phyloP scores from a whole-genome alignment of 1,140 invertebrate species.

The Drosophila carrolli region DNA sequence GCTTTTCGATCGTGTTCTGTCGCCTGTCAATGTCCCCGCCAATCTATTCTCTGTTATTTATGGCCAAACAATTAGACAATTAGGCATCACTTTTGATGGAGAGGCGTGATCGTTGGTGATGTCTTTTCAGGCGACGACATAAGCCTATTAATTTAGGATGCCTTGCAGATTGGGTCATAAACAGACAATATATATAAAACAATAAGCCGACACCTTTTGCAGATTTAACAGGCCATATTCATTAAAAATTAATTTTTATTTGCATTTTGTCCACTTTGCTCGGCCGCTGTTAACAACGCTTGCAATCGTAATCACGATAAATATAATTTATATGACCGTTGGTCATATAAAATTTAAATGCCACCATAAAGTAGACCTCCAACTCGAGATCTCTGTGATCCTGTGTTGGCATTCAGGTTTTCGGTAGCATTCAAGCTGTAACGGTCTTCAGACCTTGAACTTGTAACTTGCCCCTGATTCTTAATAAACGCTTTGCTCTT shows the following conservation, averaged over 20 bases:
- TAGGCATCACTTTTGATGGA: slow-evolving; percentile 45
- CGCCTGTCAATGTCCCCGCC: slow-evolving; percentile 56
- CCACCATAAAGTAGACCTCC: slow-evolving; percentile 45
- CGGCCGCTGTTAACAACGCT: slow-evolving; percentile 32
- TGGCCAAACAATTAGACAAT: slow-evolving; percentile 68
- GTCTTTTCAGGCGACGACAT: slow-evolving; percentile 40
- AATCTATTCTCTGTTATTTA: slow-evolving; percentile 55
- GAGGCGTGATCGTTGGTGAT: slow-evolving; percentile 43
- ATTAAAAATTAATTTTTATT: slow-evolving; percentile 54
- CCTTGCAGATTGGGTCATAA: slow-evolving; percentile 26
- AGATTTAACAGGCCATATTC: slow-evolving; percentile 29
- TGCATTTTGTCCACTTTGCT: slow-evolving; percentile 31
- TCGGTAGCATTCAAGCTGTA: slow-evolving; percentile 21
- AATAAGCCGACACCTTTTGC: slow-evolving; percentile 46
- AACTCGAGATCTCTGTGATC: slow-evolving; percentile 16
- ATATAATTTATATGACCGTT: slow-evolving; percentile 49
- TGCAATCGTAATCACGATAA: slow-evolving; percentile 14
- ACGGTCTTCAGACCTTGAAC: slow-evolving; percentile 66
- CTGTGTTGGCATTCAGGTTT: slow-evolving; percentile 35
- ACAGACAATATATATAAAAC: slow-evolving; percentile 17
- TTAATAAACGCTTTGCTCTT: not conserved
- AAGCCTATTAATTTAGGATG: slow-evolving; percentile 65
- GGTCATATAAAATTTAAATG: slow-evolving; percentile 43
- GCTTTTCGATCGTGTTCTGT: slow-evolving; percentile 20
- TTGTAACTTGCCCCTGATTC: slow-evolving; percentile 49